Base-by-base conservation (phyloP, 2,797 vertebrate species). In the Clarias pachynema region DNA sequence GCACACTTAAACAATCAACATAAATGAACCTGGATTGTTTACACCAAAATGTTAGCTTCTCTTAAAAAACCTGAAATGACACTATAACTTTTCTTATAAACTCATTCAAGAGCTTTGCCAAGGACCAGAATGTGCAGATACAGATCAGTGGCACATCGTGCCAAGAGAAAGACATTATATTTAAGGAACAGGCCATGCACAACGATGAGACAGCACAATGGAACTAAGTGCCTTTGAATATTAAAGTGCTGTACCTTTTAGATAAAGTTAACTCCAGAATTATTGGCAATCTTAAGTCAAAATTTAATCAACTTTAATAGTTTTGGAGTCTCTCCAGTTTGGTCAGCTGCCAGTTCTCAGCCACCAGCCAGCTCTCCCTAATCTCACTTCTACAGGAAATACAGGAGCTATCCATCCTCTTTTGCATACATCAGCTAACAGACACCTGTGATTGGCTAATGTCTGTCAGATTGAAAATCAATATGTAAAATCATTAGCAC, bases 81-180 rank as follows among this genome's bases (percentile, higher is more conserved):
- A 65, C 60, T 73, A 83, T 77, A 84, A 84, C n/a, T 37, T 74
- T 87, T n/a, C 62, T 81, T 62, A 84, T 79, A 66, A 81, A 73
- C 37, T 63, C 15, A 57, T 40, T 78, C 72, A 65, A 57, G 53
- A 57, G 65, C 53, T 22, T 37, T 79, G 34, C 31, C 57, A 79
- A 62, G 77, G 31, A 79, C 31, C 29, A 24, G 57, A 44, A 7
- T 40, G 81, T 44, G 44, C 81, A 84, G 66, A 44, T 65, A 72
- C 57, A 57, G 44, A 83, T 40, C 59, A 73, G 5, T n/a, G 75
- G 24, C 40, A 24, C 31, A 63, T 57, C 44, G 82, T 74, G 82
- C 65, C 56, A 70, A 65, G 75, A 72, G 68, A n/a, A 63, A 83
- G 85, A 70, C n/a, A 53, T 83, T 63, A 65, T 75, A 79, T 72